Base-by-base conservation (phyloP, 2,888 invertebrate species). In the Aquatica leii region DNA sequence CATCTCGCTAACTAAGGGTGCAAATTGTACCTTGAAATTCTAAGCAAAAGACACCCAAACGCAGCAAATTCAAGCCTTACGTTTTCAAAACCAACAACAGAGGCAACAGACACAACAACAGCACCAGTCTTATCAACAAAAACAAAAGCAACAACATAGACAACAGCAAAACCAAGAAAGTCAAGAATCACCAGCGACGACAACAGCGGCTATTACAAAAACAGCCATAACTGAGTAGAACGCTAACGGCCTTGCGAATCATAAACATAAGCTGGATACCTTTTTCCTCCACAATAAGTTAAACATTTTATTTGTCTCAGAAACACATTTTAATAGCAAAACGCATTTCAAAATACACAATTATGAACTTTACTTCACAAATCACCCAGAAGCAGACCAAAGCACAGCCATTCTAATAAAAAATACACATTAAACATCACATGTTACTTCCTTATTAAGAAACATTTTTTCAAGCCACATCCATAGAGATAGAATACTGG, bases 281-380 rank as follows among this genome's bases (percentile, higher is more conserved):
- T 53, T 59, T 53, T 35, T 53, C 31, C 43, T 46, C 11, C 50
- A 50, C 41, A 50, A 59, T 9, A 35, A 41, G 40, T 37, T 59
- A 40, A 24, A 59, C 17, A 59, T 51, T 15, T 20, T 59, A 41
- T 51, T 51, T 15, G 14, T 52, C 21, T 59, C 51, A 34, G 51
- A 59, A 68, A 55, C 56, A 55, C 21, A 59, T 54, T 40, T 51
- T 58, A 34, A 4, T 51, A 52, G 52, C 18, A 37, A 9, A 35
- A 52, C 52, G 8, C 37, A 37, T 14, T 52, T 52, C 12, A 52
- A 52, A 35, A 52, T 52, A 52, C 12, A 17, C 14, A 52, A 52
- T 37, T 37, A 52, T 52, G 17, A 52, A 37, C 35, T 52, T 35
- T 52, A 52, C 37, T 52, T 34, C 37, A 52, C 52, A 52, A 52